phyloP scores from a whole-genome alignment of 1,140 invertebrate genomes.

The fruit fly (Drosophila melanogaster) region DNA sequence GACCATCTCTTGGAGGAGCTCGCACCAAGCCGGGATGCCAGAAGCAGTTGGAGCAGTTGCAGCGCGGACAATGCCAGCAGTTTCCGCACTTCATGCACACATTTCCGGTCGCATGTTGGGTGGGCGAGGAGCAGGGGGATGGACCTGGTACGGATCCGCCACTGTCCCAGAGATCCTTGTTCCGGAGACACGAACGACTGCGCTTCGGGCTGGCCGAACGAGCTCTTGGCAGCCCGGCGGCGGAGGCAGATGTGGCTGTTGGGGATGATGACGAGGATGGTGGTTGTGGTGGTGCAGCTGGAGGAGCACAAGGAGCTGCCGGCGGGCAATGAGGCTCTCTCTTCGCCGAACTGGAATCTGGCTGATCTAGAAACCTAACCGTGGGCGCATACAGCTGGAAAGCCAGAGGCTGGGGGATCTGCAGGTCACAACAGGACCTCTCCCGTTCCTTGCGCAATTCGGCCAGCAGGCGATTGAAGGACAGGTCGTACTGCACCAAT shows the following conservation, averaged over 20 bases:
- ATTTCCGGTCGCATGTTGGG: conserved; percentile 24
- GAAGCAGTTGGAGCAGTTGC: conserved; percentile 50
- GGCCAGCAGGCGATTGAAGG: conserved; percentile 29
- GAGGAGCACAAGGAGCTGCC: background rate
- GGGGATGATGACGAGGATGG: background rate
- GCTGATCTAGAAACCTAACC: conserved; percentile 1
- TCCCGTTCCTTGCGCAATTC: conserved; percentile 22
- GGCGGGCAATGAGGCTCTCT: background rate
- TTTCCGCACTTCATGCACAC: conserved; percentile 41
- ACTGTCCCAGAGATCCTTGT: conserved; percentile 19
- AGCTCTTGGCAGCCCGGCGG: background rate
- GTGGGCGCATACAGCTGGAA: conserved; percentile 39
- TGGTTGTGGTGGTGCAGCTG: background rate
- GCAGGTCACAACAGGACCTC: conserved; percentile 14
- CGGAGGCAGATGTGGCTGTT: background rate
- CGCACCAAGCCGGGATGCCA: conserved; percentile 40
- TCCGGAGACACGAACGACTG: conserved; percentile 27
- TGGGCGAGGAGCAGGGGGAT: conserved; percentile 5
- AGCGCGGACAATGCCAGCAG: conserved; percentile 47
- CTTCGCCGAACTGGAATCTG: background rate
- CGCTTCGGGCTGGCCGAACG: conserved; percentile 16
- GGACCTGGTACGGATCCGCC: background rate
- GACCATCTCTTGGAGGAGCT: conserved; percentile 5
- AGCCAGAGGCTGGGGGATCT: conserved; percentile 8
- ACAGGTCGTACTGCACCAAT: conserved; percentile 33